Percentiles rank a stretch among this genome's conserved stretches.
Evolutionary conservation across 2,888 invertebrate species (phyloP).

Genomic region (Acrobasis suavella): DNA sequence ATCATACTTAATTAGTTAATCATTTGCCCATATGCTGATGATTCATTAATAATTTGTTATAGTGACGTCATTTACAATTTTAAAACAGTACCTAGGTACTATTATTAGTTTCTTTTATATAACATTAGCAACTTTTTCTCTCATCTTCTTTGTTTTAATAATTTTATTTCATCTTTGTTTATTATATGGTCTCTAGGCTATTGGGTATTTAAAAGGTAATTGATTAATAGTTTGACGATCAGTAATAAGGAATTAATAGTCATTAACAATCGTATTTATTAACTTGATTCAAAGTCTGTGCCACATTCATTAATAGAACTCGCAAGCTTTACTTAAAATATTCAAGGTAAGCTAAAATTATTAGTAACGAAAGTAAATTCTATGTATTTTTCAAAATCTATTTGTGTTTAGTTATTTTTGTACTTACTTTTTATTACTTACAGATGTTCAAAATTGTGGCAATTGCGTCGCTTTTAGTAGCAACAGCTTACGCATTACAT

Average conservation of each 20-base stretch:
- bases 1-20: no score
- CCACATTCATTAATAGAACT: background rate
- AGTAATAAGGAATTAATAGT: background rate
- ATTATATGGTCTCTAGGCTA: background rate
- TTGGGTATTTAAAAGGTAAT: background rate
- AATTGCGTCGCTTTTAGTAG: constrained; percentile 30
- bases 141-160: no score
- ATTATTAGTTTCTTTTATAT: no score
- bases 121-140: no score
- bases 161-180: no score
- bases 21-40: no score
- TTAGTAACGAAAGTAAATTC: no score
- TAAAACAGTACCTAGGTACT: no score
- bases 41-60: no score
- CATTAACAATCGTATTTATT: constrained; percentile 3
- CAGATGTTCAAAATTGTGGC: constrained; percentile 37
- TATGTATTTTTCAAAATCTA: no score
- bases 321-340: background rate
- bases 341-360: background rate
- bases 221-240: background rate
- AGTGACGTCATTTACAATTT: no score
- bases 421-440: constrained; percentile 14
- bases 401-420: background rate
- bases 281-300: background rate
- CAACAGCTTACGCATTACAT: constrained; percentile 31